These are phyloP conservation scores for Beris chalybata DNA, from an alignment of 2,888 invertebrate genomes.

Conservation along the genomic window DNA sequence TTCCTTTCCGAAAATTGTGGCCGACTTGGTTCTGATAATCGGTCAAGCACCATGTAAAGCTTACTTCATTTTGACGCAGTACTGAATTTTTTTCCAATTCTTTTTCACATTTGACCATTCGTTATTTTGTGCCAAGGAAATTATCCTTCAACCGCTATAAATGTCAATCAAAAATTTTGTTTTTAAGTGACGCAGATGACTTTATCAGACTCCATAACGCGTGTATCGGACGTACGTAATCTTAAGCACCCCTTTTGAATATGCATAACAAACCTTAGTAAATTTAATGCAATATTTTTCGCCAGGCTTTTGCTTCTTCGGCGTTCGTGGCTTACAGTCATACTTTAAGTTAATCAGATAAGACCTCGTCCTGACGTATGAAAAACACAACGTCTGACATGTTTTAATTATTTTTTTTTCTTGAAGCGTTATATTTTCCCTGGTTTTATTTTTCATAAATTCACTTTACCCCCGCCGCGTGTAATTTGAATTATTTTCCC, in stretches of 20 bases:
- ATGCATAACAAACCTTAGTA: conserved; percentile 14
- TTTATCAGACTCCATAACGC: conserved; percentile 16
- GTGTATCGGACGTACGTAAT: conserved; percentile 15
- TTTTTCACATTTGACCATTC: too few species aligned
- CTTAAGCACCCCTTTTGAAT: conserved; percentile 22
- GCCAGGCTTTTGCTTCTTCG: neutral
- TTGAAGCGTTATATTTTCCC: conserved; percentile 30
- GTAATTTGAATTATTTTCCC: conserved; percentile 37
- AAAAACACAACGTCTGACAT: conserved; percentile 39
- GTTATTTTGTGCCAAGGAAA: too few species aligned
- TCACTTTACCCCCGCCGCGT: neutral
- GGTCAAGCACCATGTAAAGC: too few species aligned
- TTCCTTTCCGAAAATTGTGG: too few species aligned
- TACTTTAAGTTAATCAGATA: conserved; percentile 34
- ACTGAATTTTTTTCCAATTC: too few species aligned
- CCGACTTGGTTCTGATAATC: too few species aligned
- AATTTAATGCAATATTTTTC: conserved; percentile 15
- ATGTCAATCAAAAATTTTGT: conserved; percentile 9
- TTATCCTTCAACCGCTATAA: too few species aligned
- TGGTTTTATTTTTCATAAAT: conserved; percentile 21
- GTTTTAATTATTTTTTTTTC: conserved; percentile 39
- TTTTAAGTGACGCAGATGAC: conserved; percentile 23
- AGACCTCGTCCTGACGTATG: conserved; percentile 32
- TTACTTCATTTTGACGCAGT: too few species aligned
- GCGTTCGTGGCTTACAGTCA: neutral